Evolutionary conservation across 1,140 invertebrate species (phyloP), one percentile per base, ranked within the genome.

Genomic region (Aphis gossypii): DNA sequence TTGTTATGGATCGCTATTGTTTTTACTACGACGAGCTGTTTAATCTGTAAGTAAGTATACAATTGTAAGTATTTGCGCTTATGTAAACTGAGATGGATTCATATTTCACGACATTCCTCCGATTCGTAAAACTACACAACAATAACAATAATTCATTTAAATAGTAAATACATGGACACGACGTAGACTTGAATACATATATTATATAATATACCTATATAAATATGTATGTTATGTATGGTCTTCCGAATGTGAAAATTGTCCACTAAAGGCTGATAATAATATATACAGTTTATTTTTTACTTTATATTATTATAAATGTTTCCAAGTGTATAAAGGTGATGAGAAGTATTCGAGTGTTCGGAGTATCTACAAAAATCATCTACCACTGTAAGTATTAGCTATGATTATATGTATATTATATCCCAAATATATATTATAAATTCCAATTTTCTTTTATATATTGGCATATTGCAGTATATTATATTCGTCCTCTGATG

Each of bases 31-130:
- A 18, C 60, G 60, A 30, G 11, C 30, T 68, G 30, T 18, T n/a
- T 68, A n/a, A 68, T 68, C 60, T 68, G 30, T 68, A 4, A 18
- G 60, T 68, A 68, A 11, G n/a, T 20, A 68, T 46, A 68, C 30
- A n/a, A 68, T 68, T 68, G 11, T 68, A 68, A n/a, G 25, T 30
- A 68, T 46, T 11, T 25, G 30, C n/a, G 9, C 60, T n/a, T 14
- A 18, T 14, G 14, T 30, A 68, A n/a, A 68, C 60, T 14, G 60
- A 68, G n/a, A 68, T 14, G 60, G 60, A n/a, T 68, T 68, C 60
- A 68, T 68, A 68, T 68, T 68, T 68, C 60, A 68, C 30, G 60
- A 68, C 56, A 68, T 68, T 68, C 60, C 60, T 68, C 60, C 60
- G 30, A n/a, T 30, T 68, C 30, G 30, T n/a, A 68, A 11, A 68